Evolutionary conservation across 2,888 invertebrate genomes (phyloP).

Genomic region (Tetropium fuscum): DNA sequence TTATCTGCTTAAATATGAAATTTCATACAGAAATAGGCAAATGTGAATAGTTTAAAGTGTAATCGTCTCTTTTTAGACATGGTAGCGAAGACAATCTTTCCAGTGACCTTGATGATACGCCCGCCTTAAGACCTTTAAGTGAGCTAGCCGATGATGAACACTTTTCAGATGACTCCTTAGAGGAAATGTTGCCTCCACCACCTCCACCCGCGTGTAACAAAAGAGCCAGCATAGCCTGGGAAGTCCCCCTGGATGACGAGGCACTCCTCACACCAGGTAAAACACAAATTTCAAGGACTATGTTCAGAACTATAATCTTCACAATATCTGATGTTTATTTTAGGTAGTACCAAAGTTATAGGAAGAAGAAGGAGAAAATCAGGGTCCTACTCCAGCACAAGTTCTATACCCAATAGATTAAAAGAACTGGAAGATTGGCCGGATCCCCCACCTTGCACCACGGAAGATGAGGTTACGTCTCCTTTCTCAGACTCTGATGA

Average conservation of each 20-base stretch:
- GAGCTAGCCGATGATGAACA: slow-evolving; percentile 71
- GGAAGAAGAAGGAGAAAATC: slow-evolving; percentile 57
- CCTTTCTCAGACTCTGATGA: slow-evolving; percentile 76
- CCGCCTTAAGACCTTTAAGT: slow-evolving; percentile 57
- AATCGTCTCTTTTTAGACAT: slow-evolving; percentile 46
- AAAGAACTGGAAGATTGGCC: slow-evolving; percentile 82
- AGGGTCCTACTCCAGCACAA: slow-evolving; percentile 75
- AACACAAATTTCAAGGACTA: no score
- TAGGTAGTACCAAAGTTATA: slow-evolving; percentile 61
- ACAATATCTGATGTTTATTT: no score
- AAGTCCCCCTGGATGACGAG: slow-evolving; percentile 82
- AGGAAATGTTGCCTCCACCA: slow-evolving; percentile 79
- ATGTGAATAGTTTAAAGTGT: no score
- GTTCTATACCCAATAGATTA: slow-evolving; percentile 77
- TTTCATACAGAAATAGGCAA: no score
- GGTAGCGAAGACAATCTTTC: slow-evolving; percentile 63
- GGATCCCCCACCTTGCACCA: slow-evolving; percentile 77
- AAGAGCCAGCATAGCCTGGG: slow-evolving; percentile 88
- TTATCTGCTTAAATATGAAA: no score
- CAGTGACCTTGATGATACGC: slow-evolving; percentile 58
- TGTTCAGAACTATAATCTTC: slow-evolving; percentile 68
- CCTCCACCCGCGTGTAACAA: slow-evolving; percentile 71
- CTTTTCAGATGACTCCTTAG: slow-evolving; percentile 87
- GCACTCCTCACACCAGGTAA: slow-evolving; percentile 75
- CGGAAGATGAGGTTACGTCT: slow-evolving; percentile 76